Evolutionary conservation across 2,797 vertebrate species (phyloP), one percentile per base, ranked within the genome.

Genomic region (Otolemur crassicaudatus): DNA sequence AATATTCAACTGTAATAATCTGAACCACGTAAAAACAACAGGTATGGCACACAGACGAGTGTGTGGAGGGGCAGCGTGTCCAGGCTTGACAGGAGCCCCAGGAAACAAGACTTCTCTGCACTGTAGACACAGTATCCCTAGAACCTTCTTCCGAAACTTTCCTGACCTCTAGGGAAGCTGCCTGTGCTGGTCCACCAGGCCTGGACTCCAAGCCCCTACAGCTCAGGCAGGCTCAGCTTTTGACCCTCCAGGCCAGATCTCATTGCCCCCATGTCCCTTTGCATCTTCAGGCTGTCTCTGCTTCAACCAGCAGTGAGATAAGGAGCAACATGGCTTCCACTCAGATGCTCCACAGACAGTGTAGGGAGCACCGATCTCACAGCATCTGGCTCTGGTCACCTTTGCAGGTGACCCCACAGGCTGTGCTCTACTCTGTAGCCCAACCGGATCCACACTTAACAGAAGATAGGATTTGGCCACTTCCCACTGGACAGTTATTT

Each of bases 401-500:
- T 40, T 10, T 8, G 58, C 13, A 19, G 10, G 49, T 37, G 2
- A 1, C 10, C 76, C 4, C 14, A 46, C 27, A 3, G 53, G 46
- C 1, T 12, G 2, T 19, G 10, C 77, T 19, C 65, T 14, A 58
- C 23, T 12, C 31, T 7, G 31, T 10, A 27, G 37, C 58, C 37
- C 17, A 58, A 60, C 43, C 1, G 0, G 73, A 43, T 17, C 49
- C 37, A 22, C 0, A 1, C 13, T 5, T 7, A 20, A 16, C 4
- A 34, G 27, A 31, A 87, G 70, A 31, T 1, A 6, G 53, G 46
- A n/a, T n/a, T 11, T 20, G 13, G 46, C 34, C 89, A 20, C 76
- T 95, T 81, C 46, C 31, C 49, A 5, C 6, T 9, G 17, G 22
- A n/a, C 31, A 13, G 20, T 4, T 25, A 79, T 56, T 76, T 53